Evolutionary conservation across 2,888 invertebrate species (phyloP).

Genomic region (Erebia ligea): DNA sequence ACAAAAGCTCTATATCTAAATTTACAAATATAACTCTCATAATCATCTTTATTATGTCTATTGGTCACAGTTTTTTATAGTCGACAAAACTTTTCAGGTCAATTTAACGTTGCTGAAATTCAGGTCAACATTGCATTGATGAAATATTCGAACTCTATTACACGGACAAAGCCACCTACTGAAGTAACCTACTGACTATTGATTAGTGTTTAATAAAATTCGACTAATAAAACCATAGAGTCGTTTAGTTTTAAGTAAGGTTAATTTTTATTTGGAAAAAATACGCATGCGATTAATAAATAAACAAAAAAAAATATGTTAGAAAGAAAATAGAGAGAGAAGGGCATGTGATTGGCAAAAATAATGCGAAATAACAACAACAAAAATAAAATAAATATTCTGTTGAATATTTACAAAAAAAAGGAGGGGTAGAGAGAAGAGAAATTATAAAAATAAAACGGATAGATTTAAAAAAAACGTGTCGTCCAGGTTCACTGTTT

Average conservation of each 20-base stretch:
- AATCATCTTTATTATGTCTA: not conserved
- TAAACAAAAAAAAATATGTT: constrained; percentile 47
- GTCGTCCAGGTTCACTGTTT: constrained; percentile 71
- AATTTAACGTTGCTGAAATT: constrained; percentile 13
- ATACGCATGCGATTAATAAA: constrained; percentile 66
- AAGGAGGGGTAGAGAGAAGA: constrained; percentile 45
- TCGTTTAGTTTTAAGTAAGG: not conserved
- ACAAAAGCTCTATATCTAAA: not conserved
- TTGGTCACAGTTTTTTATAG: not conserved
- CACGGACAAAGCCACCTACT: not conserved
- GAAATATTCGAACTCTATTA: constrained; percentile 35
- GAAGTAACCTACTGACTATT: constrained; percentile 1
- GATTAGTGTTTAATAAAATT: not conserved
- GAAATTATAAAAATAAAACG: constrained; percentile 42
- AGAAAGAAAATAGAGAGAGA: constrained; percentile 57
- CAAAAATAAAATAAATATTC: constrained; percentile 55
- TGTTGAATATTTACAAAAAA: constrained; percentile 70
- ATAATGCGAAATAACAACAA: constrained; percentile 55
- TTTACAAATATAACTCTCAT: not conserved
- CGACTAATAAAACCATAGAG: not conserved
- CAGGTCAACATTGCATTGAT: constrained; percentile 17
- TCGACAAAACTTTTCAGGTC: not conserved
- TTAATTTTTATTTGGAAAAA: not conserved
- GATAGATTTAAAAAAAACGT: constrained; percentile 54
- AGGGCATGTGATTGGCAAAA: constrained; percentile 80